Conservation (phyloP, 2,888 invertebrate genomes). For the Suillia variegata region DNA sequence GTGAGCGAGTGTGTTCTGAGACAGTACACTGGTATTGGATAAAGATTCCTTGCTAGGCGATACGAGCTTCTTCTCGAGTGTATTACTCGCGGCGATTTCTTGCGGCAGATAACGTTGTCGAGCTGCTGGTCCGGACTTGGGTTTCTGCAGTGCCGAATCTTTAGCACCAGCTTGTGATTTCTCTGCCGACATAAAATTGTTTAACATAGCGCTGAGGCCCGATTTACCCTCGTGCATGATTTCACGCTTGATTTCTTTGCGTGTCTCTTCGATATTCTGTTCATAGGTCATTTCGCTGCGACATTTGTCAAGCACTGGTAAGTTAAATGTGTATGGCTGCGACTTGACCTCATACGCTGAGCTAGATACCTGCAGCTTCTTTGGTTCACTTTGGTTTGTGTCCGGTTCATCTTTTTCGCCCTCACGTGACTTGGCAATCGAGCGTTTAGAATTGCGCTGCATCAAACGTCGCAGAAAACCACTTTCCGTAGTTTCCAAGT, state of each 20-base stretch:
- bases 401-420: constrained; percentile 46
- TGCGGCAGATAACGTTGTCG: constrained; percentile 66
- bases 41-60: background rate
- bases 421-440: constrained; percentile 65
- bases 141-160: constrained; percentile 38
- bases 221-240: constrained; percentile 64
- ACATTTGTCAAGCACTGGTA: constrained; percentile 34
- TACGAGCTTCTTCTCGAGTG: constrained; percentile 25
- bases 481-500: constrained; percentile 62
- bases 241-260: constrained; percentile 60
- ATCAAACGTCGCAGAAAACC: constrained; percentile 71
- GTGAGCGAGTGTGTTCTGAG: constrained; percentile 35
- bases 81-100: constrained; percentile 58
- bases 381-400: constrained; percentile 47
- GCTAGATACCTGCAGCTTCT: constrained; percentile 47
- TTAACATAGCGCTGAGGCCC: constrained; percentile 58
- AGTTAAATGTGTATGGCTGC: constrained; percentile 8
- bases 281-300: constrained; percentile 45
- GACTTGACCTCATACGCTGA: constrained; percentile 30
- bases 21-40: constrained; percentile 27
- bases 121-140: constrained; percentile 63
- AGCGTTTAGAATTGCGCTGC: constrained; percentile 73
- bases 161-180: constrained; percentile 17
- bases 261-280: constrained; percentile 50
- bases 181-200: constrained; percentile 36